Evolutionary conservation across 2,888 invertebrate genomes (phyloP).

Genomic region (Drosophila quasianomalipes): DNA sequence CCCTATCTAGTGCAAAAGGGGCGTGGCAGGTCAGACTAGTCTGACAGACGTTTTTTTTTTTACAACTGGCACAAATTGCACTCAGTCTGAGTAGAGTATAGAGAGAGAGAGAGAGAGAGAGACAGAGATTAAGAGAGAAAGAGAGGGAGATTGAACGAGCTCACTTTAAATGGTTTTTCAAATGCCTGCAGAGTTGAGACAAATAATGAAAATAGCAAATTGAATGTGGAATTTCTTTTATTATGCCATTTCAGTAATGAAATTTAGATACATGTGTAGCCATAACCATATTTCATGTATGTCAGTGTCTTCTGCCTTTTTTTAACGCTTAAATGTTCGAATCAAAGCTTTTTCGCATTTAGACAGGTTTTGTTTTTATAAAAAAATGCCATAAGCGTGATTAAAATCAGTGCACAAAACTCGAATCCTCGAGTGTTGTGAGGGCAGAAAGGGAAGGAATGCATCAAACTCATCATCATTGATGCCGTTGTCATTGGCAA

Average conservation of each 20-base stretch:
- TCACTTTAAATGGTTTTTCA: background rate
- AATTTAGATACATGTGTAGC: background rate
- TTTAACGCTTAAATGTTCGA: background rate
- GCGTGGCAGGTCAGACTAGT: slow-evolving; percentile 46
- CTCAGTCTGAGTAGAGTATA: background rate
- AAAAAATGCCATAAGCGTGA: slow-evolving; percentile 1
- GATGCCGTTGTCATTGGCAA: slow-evolving; percentile 34
- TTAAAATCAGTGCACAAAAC: slow-evolving; percentile 9
- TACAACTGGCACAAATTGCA: slow-evolving; percentile 37
- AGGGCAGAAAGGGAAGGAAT: background rate
- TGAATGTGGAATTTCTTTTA: background rate
- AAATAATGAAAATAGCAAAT: background rate
- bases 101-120: background rate
- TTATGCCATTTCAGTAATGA: background rate
- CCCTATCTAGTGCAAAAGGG: slow-evolving; percentile 20
- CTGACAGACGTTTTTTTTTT: slow-evolving; percentile 9
- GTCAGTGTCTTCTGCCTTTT: background rate
- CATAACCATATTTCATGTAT: background rate
- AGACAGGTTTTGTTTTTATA: background rate
- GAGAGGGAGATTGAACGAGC: background rate
- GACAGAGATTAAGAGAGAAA: background rate
- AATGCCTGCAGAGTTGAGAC: background rate
- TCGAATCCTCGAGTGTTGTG: background rate
- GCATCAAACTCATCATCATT: slow-evolving; percentile 10
- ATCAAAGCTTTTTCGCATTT: background rate